phyloP scores from a whole-genome alignment of 2,113 vertebrate species.

The Dipodomys stephensi region DNA sequence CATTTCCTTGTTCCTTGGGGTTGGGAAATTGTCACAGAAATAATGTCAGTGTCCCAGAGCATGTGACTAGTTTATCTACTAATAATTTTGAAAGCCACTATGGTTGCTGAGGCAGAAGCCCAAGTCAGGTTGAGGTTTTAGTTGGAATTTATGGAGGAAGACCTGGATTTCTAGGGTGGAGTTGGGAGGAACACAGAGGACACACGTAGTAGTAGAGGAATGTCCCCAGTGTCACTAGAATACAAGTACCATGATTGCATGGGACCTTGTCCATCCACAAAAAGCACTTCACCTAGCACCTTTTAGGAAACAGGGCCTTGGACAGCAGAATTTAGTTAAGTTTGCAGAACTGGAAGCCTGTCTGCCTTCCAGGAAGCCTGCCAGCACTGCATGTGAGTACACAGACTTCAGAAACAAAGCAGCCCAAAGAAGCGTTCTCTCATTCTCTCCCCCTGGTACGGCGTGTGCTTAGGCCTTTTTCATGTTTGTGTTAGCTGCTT shows the following conservation, averaged over 20 bases:
- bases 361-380: not conserved
- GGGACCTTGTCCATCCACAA: not conserved
- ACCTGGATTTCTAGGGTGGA: not conserved
- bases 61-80: not conserved
- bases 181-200: not conserved
- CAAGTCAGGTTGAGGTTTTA: not conserved
- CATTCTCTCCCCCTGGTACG: slow-evolving; percentile 65
- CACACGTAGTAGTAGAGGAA: not conserved
- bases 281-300: not conserved
- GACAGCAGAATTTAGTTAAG: not conserved
- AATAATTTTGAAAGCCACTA: not conserved
- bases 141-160: not conserved
- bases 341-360: not conserved
- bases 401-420: slow-evolving; percentile 59
- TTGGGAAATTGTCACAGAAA: slow-evolving; percentile 59
- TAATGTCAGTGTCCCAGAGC: slow-evolving; percentile 9
- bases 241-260: not conserved
- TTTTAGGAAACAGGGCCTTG: not conserved
- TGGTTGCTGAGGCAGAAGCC: not conserved
- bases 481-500: slow-evolving; percentile 72
- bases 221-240: not conserved
- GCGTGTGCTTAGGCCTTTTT: slow-evolving; percentile 64
- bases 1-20: slow-evolving; percentile 51
- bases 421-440: not conserved
- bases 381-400: not conserved